These are phyloP conservation scores for Chrysolina oricalcia DNA, from an alignment of 2,888 invertebrate genomes.

Conservation along the genomic window DNA sequence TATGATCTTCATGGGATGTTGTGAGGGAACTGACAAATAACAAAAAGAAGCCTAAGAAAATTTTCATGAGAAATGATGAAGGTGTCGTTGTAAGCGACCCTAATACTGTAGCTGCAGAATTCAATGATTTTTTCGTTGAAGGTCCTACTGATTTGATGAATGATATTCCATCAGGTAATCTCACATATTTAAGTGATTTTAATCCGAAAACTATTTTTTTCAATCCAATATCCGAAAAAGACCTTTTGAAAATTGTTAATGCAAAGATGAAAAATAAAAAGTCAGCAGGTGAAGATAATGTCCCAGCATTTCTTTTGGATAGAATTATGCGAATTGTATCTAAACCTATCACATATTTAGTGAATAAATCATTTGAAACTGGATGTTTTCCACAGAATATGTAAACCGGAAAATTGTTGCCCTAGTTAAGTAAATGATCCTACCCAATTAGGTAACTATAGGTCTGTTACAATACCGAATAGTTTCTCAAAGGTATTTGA, in stretches of 20 bases:
- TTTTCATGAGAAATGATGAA: not conserved
- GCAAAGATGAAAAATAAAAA: conserved; percentile 18
- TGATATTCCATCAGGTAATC: not conserved
- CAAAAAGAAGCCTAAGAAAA: not conserved
- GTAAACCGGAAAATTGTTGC: not conserved
- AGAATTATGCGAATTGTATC: conserved; percentile 23
- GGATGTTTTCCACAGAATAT: too few relatives aligned
- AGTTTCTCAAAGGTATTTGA: too few relatives aligned
- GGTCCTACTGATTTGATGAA: conserved; percentile 13
- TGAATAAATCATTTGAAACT: too few relatives aligned
- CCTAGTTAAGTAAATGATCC: not conserved
- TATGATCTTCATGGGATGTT: too few relatives aligned
- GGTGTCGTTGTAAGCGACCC: conserved; percentile 16
- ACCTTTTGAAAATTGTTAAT: conserved; percentile 15
- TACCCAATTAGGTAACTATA: conserved; percentile 13
- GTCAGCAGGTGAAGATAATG: conserved; percentile 14
- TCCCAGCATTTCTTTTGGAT: too few relatives aligned
- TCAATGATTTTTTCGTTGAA: conserved; percentile 13
- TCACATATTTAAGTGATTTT: conserved; percentile 17
- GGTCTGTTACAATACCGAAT: conserved; percentile 18
- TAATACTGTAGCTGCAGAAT: conserved; percentile 6
- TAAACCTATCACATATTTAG: conserved; percentile 3
- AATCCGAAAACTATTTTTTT: conserved; percentile 20
- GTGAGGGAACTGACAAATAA: not conserved
- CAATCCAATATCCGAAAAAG: conserved; percentile 6